These are phyloP conservation scores for Channa striata DNA, from an alignment of 2,797 vertebrate species.

Conservation along the genomic window DNA sequence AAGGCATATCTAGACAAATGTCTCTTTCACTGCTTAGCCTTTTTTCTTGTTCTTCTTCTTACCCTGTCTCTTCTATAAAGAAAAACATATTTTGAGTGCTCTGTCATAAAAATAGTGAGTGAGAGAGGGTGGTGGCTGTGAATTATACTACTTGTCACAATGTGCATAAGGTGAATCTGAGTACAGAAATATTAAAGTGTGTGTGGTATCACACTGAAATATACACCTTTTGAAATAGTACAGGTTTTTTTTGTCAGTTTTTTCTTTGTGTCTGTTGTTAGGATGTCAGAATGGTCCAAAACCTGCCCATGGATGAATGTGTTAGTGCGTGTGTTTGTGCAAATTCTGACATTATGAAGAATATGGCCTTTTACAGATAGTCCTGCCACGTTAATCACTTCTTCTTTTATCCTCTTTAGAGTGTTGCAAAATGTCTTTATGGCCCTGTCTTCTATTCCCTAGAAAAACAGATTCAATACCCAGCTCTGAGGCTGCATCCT, in stretches of 20 bases:
- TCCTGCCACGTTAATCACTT: slow-evolving; percentile 13
- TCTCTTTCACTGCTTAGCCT: not conserved
- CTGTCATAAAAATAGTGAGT: slow-evolving; percentile 7
- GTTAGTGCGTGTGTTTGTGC: not conserved
- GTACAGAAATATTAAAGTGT: not conserved
- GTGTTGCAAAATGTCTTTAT: slow-evolving; percentile 44
- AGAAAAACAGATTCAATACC: slow-evolving; percentile 51
- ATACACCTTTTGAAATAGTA: not conserved
- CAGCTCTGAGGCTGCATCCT: slow-evolving; percentile 31
- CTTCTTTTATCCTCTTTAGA: slow-evolving; percentile 29
- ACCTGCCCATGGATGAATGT: not conserved
- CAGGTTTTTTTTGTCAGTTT: not conserved
- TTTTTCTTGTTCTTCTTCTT: not conserved
- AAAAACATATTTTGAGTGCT: slow-evolving; percentile 14
- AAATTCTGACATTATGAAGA: slow-evolving; percentile 16
- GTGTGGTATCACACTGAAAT: not conserved
- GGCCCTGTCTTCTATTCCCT: slow-evolving; percentile 21
- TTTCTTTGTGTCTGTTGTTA: not conserved
- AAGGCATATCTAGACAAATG: slow-evolving; percentile 23
- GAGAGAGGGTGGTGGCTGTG: not conserved
- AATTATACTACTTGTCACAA: slow-evolving; percentile 6
- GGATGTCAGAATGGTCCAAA: not conserved
- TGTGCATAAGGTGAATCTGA: slow-evolving; percentile 1
- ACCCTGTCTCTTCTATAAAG: slow-evolving; percentile 3
- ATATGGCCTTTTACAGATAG: slow-evolving; percentile 15